Base-by-base conservation (phyloP, 2,113 vertebrate species). In the Penelope pileata region DNA sequence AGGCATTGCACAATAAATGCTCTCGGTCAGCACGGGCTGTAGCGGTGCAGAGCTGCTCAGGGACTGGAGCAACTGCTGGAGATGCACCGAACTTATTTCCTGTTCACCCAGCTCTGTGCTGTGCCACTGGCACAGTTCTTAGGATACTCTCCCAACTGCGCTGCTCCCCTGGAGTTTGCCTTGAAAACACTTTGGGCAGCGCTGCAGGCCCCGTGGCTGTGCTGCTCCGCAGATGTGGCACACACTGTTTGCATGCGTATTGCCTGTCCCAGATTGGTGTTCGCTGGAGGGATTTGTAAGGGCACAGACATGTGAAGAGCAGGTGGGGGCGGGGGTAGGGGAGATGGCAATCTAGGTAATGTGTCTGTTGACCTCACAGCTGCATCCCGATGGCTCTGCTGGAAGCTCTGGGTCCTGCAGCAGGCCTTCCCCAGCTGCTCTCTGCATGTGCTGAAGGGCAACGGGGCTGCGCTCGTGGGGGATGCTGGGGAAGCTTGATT, bases 41-140 rank as follows among this genome's bases (percentile, higher is more conserved):
- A n/a, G n/a, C n/a, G n/a, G n/a, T n/a, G n/a, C n/a, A n/a, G n/a
- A n/a, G n/a, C n/a, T n/a, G n/a, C n/a, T n/a, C n/a, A n/a, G n/a
- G n/a, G n/a, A n/a, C n/a, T n/a, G n/a, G n/a, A n/a, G n/a, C n/a
- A n/a, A n/a, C n/a, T n/a, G n/a, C n/a, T n/a, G n/a, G n/a, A n/a
- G n/a, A n/a, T n/a, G n/a, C 3, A 2, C 30, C 36, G 36, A 22
- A 18, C 38, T 51, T 1, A 1, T 9, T 4, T 3, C 17, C 29
- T n/a, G 27, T 9, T 13, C 6, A 0, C 1, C 10, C 56, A 1
- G 38, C 2, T 32, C 11, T 1, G 54, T 2, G 54, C 72, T 15
- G 19, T 16, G 3, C 15, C 4, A 3, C 27, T 21, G 29, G 24
- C 5, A 26, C 8, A 1, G 16, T 29, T 34, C 51, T 47, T 30